Base-by-base conservation (phyloP, 2,797 vertebrate species). In the Lagocephalus sceleratus region DNA sequence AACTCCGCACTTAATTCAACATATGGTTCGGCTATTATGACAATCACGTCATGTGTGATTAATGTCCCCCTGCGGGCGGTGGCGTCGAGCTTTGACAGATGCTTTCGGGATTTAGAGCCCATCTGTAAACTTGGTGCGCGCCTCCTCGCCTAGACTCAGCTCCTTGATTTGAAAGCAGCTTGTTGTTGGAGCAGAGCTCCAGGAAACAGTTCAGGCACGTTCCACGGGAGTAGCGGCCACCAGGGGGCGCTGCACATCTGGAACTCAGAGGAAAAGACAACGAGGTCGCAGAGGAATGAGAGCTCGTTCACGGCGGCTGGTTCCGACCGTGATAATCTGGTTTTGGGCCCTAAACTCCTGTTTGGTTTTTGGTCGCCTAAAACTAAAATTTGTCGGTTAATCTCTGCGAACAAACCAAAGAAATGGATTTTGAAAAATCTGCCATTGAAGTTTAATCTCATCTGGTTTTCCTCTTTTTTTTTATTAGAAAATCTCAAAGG, bases 31-130 rank as follows among this genome's bases (percentile, higher is more conserved):
- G 58, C 57, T 61, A 51, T 44, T 38, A 43, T 11, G 50, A 58
- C 44, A 41, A 65, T 71, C 60, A 46, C 42, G 35, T 21, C 39
- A 2, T 9, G 46, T 45, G 65, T 45, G 59, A 83, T 52, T 23
- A 50, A 72, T 75, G 66, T 38, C 32, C 51, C 52, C 62, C 56
- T 47, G 43, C 54, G 54, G 49, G 47, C 63, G 23, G 54, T 0
- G 17, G 29, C 60, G 57, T 53, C 17, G 6, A 50, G 17, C 12
- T 63, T 59, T 70, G 60, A 71, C 66, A 71, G 66, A 66, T 51
- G 57, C 63, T 58, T 41, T 43, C 2, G 55, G 51, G 49, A 62
- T 71, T 71, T 68, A 73, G 63, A 69, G 52, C 45, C 21, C 10
- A 21, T 63, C 32, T 65, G 56, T 26, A 43, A 49, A 59, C 22